Percentiles rank a stretch among this genome's conserved stretches.
Evolutionary conservation across 1,140 invertebrate genomes (phyloP).

Genomic region (Mycetomoellerius zeteki): DNA sequence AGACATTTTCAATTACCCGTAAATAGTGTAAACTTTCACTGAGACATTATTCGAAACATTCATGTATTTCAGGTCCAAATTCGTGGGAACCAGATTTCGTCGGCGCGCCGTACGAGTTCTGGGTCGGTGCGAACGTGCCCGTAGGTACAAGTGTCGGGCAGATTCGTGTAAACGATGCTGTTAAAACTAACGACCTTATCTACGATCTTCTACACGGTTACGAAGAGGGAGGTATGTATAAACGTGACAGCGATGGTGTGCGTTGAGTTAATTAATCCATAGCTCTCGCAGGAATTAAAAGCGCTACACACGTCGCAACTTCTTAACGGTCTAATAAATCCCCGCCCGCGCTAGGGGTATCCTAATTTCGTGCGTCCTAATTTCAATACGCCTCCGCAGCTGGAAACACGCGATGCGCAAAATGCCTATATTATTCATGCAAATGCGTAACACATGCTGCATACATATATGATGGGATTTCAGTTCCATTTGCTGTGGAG

Average conservation of each 20-base stretch:
- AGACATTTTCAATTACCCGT: neutral
- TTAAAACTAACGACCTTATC: slow-evolving; percentile 89
- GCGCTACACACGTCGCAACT: neutral
- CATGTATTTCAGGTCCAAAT: slow-evolving; percentile 81
- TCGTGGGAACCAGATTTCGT: slow-evolving; percentile 92
- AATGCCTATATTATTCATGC: slow-evolving; percentile 49
- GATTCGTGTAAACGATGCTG: slow-evolving; percentile 91
- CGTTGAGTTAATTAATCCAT: slow-evolving; percentile 37
- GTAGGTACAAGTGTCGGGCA: slow-evolving; percentile 95
- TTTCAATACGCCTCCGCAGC: slow-evolving; percentile 28
- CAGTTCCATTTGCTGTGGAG: slow-evolving; percentile 96
- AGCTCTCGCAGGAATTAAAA: neutral
- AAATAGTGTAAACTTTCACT: neutral
- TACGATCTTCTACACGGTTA: slow-evolving; percentile 94
- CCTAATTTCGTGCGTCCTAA: slow-evolving; percentile 35
- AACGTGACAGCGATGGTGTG: neutral
- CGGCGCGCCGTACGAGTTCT: slow-evolving; percentile 96
- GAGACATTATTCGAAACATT: neutral
- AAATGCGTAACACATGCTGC: slow-evolving; percentile 68
- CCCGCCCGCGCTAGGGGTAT: neutral
- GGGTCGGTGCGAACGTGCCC: slow-evolving; percentile 94
- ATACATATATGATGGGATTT: slow-evolving; percentile 78
- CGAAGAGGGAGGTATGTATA: slow-evolving; percentile 91
- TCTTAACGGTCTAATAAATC: slow-evolving; percentile 40
- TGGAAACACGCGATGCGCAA: neutral